These are phyloP conservation scores for Microhierax caerulescens DNA, from an alignment of 2,797 vertebrate genomes.

Conservation along the genomic window DNA sequence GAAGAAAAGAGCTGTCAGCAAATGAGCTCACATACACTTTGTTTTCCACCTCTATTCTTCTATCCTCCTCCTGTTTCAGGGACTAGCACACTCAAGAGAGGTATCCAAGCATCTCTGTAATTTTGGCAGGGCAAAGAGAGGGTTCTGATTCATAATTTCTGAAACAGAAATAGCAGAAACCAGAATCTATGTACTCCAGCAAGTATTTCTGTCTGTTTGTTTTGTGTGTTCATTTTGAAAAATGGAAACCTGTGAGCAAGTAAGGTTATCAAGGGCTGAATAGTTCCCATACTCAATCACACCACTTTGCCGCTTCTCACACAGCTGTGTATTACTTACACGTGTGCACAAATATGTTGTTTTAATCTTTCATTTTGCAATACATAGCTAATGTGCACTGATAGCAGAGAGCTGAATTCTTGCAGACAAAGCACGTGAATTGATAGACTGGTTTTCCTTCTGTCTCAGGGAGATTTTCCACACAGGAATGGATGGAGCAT, in stretches of 20 bases:
- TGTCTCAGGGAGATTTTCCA: neutral
- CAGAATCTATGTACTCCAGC: neutral
- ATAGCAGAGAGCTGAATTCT: neutral
- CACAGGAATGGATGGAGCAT: neutral
- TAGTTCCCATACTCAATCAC: neutral
- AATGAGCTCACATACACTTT: neutral
- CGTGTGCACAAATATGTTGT: neutral
- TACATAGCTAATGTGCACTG: neutral
- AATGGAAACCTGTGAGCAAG: neutral
- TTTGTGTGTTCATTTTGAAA: neutral
- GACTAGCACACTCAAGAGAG: neutral
- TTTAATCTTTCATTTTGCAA: neutral
- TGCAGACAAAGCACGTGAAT: neutral
- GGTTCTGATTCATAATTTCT: neutral
- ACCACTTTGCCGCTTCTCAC: neutral
- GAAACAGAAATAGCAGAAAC: neutral
- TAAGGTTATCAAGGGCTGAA: neutral
- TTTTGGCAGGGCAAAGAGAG: neutral
- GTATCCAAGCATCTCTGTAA: neutral
- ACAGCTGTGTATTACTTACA: neutral
- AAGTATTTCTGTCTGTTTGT: neutral
- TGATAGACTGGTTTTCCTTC: neutral
- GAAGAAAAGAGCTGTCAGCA: neutral
- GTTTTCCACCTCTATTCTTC: neutral
- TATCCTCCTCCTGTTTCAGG: neutral